These are phyloP conservation scores for Drosophila nebulosa DNA, from an alignment of 1,140 invertebrate genomes.

Conservation along the genomic window DNA sequence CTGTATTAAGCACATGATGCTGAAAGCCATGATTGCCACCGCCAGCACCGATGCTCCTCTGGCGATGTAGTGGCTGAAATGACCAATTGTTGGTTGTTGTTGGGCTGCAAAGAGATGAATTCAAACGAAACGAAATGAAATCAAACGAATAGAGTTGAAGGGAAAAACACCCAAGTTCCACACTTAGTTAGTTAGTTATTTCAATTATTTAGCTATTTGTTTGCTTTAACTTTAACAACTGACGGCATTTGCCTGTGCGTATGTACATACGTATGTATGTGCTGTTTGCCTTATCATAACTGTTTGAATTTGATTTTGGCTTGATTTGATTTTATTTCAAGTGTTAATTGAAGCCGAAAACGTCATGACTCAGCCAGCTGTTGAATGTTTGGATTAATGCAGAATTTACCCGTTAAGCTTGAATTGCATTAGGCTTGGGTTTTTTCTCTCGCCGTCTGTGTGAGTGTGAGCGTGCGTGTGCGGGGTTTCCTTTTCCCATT, in stretches of 20 bases:
- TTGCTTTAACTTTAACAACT: constrained; percentile 13
- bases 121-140: constrained; percentile 16
- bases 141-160: no score
- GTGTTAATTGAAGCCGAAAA: constrained; percentile 61
- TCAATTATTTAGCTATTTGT: constrained; percentile 37
- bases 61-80: constrained; percentile 64
- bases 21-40: constrained; percentile 30
- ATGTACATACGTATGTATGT: neutral
- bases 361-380: constrained; percentile 42
- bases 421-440: constrained; percentile 23
- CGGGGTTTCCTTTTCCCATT: constrained; percentile 8
- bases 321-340: constrained; percentile 71
- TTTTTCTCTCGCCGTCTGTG: neutral
- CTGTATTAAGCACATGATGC: constrained; percentile 63
- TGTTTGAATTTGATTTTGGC: constrained; percentile 57
- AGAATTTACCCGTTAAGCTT: constrained; percentile 55
- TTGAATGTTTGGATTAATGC: constrained; percentile 24
- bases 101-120: constrained; percentile 33
- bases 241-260: neutral
- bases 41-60: constrained; percentile 36
- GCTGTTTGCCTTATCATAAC: constrained; percentile 53
- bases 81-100: constrained; percentile 65
- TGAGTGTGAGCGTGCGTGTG: neutral
- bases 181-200: constrained; percentile 35
- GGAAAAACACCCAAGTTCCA: neutral